Percentiles rank a stretch among this genome's conserved stretches.
Evolutionary conservation across 1,140 invertebrate genomes (phyloP).

Genomic region (Laupala kohalensis): DNA sequence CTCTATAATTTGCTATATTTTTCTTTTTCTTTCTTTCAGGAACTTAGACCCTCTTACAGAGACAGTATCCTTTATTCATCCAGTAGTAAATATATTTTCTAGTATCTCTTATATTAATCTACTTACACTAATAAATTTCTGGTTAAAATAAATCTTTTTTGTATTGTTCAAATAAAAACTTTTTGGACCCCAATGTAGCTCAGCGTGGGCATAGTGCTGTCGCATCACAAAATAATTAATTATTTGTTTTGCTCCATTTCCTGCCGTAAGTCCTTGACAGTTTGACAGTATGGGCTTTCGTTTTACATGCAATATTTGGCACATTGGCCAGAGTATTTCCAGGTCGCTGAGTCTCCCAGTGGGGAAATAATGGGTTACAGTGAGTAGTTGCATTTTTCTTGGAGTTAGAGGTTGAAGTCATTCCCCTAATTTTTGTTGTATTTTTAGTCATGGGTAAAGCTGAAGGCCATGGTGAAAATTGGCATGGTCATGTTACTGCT

Average conservation of each 20-base stretch:
- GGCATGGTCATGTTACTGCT: slow-evolving; percentile 98
- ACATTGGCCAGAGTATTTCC: slow-evolving; percentile 99
- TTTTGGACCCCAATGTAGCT: no score
- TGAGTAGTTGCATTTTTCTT: slow-evolving; percentile 46
- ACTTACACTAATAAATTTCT: no score
- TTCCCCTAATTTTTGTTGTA: slow-evolving; percentile 12
- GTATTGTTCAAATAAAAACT: no score
- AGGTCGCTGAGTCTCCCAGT: slow-evolving; percentile 85
- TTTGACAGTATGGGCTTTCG: slow-evolving; percentile 73
- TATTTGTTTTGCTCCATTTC: not conserved
- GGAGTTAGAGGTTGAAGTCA: not conserved
- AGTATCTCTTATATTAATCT: no score
- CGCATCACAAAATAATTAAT: not conserved
- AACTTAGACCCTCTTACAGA: slow-evolving; percentile 95
- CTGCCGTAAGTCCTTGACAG: slow-evolving; percentile 16
- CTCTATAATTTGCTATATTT: not conserved
- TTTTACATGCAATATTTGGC: slow-evolving; percentile 97
- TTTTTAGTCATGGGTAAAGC: slow-evolving; percentile 95
- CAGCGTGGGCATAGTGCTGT: no score
- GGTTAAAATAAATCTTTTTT: no score
- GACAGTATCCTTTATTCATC: slow-evolving; percentile 55
- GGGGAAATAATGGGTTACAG: slow-evolving; percentile 98
- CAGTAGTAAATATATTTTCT: not conserved
- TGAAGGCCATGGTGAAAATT: slow-evolving; percentile 86
- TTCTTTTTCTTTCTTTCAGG: slow-evolving; percentile 40